Conservation (phyloP, 2,797 vertebrate genomes). For the Microhierax caerulescens region DNA sequence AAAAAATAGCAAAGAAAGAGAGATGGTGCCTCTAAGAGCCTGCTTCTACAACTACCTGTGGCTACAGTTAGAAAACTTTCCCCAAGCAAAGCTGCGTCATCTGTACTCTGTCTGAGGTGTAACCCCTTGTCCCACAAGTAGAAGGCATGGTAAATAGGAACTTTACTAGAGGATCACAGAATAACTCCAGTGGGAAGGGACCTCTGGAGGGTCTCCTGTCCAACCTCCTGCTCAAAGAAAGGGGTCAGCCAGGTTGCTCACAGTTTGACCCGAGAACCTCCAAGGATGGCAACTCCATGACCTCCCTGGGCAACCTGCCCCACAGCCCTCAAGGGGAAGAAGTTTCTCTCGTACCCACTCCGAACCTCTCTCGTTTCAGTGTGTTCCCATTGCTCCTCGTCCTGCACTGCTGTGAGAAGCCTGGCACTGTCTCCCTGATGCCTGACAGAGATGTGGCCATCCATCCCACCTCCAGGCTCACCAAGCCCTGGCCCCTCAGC, state of each 20-base stretch:
- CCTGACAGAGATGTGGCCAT: background rate
- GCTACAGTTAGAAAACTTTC: background rate
- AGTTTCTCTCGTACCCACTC: background rate
- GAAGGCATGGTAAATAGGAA: background rate
- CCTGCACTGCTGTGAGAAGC: background rate
- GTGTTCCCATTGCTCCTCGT: background rate
- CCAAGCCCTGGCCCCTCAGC: background rate
- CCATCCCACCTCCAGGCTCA: background rate
- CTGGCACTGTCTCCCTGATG: background rate
- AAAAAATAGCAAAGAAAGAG: background rate
- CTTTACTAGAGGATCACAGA: background rate
- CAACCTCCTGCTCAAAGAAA: background rate
- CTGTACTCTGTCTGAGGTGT: no score
- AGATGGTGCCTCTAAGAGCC: background rate
- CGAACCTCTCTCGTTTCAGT: rapidly evolving
- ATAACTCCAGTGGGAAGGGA: background rate
- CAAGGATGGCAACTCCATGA: no score
- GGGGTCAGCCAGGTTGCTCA: background rate
- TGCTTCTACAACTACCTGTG: background rate
- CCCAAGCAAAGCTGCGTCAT: background rate
- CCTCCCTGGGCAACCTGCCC: background rate
- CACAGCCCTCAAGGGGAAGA: background rate
- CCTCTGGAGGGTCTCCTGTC: background rate
- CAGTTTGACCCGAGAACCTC: background rate
- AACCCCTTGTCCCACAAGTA: background rate